Conservation (phyloP, 2,888 invertebrate species). For the Cheilosia scutellata region DNA sequence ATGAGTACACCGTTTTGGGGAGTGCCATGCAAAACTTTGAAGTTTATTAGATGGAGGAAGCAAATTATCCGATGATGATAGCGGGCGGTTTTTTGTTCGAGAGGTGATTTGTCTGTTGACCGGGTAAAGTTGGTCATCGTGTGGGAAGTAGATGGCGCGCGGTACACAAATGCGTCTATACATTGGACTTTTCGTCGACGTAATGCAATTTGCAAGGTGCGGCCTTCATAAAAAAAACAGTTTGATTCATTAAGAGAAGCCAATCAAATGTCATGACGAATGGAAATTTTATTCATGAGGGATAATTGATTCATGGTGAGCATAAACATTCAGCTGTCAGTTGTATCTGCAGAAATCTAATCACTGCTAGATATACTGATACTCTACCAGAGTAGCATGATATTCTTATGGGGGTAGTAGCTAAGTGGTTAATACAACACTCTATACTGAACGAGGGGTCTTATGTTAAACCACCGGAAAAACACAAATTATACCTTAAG, state of each 20-base stretch:
- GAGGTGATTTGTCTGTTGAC: conserved; percentile 40
- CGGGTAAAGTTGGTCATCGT: conserved; percentile 49
- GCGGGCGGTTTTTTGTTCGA: conserved; percentile 56
- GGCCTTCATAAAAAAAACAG: conserved; percentile 22
- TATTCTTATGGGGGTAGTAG: no score
- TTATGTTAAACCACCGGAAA: no score
- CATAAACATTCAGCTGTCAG: no score
- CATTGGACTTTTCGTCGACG: conserved; percentile 25
- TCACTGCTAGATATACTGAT: no score
- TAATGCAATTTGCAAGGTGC: conserved; percentile 47
- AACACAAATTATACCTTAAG: no score
- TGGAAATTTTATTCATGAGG: no score
- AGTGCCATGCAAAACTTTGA: conserved; percentile 16
- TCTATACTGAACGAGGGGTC: no score
- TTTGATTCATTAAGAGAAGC: conserved; percentile 30
- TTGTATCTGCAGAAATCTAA: no score
- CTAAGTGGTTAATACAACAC: no score
- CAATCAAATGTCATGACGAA: conserved; percentile 13
- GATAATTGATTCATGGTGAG: no score
- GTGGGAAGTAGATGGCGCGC: conserved; percentile 21
- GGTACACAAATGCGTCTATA: conserved; percentile 6
- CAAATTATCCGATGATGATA: conserved; percentile 43
- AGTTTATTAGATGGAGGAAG: conserved; percentile 60
- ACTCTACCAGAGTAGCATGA: no score
- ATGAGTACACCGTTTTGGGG: neutral